Percentiles rank a stretch among this genome's conserved stretches.
Conservation (phyloP, 2,888 invertebrate species). For the Erebia aethiops region DNA sequence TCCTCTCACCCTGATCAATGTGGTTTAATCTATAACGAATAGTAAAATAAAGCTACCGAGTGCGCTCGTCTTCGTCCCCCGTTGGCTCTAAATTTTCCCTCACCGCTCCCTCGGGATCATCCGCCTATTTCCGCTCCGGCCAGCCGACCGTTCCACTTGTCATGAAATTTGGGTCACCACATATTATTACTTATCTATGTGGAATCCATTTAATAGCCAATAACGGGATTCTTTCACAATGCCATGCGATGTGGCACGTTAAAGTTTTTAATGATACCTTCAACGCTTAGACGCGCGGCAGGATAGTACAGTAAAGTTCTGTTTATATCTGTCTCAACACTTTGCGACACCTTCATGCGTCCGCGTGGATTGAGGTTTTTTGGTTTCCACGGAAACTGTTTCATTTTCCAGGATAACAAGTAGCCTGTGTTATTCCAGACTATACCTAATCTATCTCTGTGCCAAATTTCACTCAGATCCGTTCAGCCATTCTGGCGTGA, state of each 20-base stretch:
- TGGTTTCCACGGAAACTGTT: no score
- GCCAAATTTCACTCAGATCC: no score
- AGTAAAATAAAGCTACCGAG: constrained; percentile 37
- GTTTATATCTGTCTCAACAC: background rate
- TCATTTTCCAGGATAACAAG: no score
- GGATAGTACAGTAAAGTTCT: background rate
- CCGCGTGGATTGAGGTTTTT: no score
- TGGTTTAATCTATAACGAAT: constrained; percentile 23
- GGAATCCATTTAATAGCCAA: constrained; percentile 61
- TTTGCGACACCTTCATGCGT: no score
- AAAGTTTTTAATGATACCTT: background rate
- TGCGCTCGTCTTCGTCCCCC: constrained; percentile 51
- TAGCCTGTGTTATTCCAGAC: no score
- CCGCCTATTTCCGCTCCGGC: constrained; percentile 60
- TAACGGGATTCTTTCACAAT: constrained; percentile 44
- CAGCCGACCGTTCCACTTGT: constrained; percentile 59
- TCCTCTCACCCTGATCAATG: constrained; percentile 40
- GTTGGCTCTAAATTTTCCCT: constrained; percentile 60
- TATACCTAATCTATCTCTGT: no score
- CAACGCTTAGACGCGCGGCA: background rate
- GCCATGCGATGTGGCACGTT: constrained; percentile 7
- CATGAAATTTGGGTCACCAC: constrained; percentile 72
- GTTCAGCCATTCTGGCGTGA: no score
- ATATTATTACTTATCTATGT: constrained; percentile 68
- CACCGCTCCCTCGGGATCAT: constrained; percentile 61